Evolutionary conservation across 2,797 vertebrate genomes (phyloP), one percentile per base, ranked within the genome.

Genomic region (Acanthurus tractus): DNA sequence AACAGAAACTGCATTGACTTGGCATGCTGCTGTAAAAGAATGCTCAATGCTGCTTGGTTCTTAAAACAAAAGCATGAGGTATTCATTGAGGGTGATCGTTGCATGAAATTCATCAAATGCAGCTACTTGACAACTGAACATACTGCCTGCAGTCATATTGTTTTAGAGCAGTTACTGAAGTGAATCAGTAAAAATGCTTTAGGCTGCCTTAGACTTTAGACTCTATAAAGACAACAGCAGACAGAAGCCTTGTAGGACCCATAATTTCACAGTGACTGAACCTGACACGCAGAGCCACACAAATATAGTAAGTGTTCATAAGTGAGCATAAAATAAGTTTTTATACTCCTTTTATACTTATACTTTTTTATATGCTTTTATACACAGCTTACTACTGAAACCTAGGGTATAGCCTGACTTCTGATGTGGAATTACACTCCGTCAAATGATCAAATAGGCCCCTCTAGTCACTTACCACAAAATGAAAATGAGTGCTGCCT

Each of bases 41-140:
- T 25, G 23, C 2, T 25, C 23, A 53, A 14, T 25, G 25, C 25
- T 25, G 25, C 25, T 25, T 25, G 2, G 3, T 2, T 6, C 12
- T 53, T 25, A 8, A 25, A 25, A 25, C 23, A 25, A 48, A n/a
- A 52, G 12, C 2, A 4, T 52, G 25, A 2, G 25, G 25, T 25
- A 25, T 25, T 25, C 3, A 3, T n/a, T n/a, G n/a, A n/a, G n/a
- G 46, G 18, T n/a, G 0, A n/a, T n/a, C 8, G 0, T n/a, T 3
- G 46, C 3, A 8, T 3, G 2, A 18, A n/a, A 10, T 10, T 11
- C 9, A 22, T 4, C 46, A 48, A 1, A 15, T 18, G 45, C 15
- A n/a, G 18, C 46, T 8, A 48, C 2, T 3, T 48, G 17, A 3
- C 3, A 48, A 48, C 8, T 48, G 46, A n/a, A 48, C 46, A n/a